Base-by-base conservation (phyloP, 2,888 invertebrate genomes). In the Andrena flavipes region DNA sequence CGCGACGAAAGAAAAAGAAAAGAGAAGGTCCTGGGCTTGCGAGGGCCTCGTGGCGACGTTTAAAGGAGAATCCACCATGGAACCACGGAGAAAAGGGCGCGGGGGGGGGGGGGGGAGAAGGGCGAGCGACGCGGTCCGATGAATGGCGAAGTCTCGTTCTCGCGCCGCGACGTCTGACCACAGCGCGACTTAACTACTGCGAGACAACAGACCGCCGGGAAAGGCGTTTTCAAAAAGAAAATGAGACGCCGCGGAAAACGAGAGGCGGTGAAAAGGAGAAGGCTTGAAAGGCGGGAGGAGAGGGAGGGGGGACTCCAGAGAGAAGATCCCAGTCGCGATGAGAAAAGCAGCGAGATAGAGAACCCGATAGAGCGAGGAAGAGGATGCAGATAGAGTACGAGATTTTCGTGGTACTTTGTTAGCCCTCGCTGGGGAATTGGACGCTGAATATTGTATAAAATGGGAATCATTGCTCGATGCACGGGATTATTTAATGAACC, bases 131-230 rank as follows among this genome's bases (percentile, higher is more conserved):
- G 64, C 30, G 54, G 49, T n/a, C 49, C 48, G 64, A 54, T 82
- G 83, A 84, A 82, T 78, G 71, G 42, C 71, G 48, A 59, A 71
- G 77, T 75, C 79, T 82, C 76, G 79, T 82, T 73, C 69, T n/a
- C 23, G 51, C 67, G 69, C 73, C 70, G 26, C 73, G 49, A 51
- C 48, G 70, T 80, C 69, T 63, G 73, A 67, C 72, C 80, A 64
- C 51, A 35, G 59, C 42, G 51, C 60, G 72, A 29, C 73, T 42
- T 62, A 70, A 77, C 81, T 76, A 76, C 67, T 67, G 76, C 69
- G 69, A 76, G 68, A 76, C 67, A 76, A 59, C 76, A 68, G 48
- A 16, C 51, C 76, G 76, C 33, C 56, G 30, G 20, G 56, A 33
- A 35, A 35, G 16, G 51, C 16, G 59, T 67, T 64, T 23, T 65